Evolutionary conservation across 2,113 vertebrate genomes (phyloP), one percentile per base, ranked within the genome.

Genomic region (Morone chrysops): DNA sequence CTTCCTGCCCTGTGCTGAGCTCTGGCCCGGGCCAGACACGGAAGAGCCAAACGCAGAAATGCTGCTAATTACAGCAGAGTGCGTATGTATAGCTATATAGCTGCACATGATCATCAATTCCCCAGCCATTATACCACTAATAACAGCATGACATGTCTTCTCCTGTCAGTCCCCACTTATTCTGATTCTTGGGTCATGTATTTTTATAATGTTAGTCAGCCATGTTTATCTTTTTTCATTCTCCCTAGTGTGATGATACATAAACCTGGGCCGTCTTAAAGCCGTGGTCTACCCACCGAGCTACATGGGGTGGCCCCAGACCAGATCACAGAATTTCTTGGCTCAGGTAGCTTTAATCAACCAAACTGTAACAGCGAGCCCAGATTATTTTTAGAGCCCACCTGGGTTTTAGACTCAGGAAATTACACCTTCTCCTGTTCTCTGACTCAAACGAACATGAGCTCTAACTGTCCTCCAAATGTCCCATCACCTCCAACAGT

Each of bases 361-460:
- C n/a, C 61, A 82, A 89, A 84, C 72, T 75, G 41, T 63, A 54
- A 70, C 36, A 51, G 59, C 0, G 45, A 79, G 54, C 16, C 16
- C 31, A 60, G 57, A 78, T 87, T 90, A 88, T 92, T 91, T 90
- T 89, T 87, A 81, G 78, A 86, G 71, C 82, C 83, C 79, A 85
- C 79, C 83, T 75, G 85, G 80, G 81, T 82, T 68, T 87, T 76
- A 50, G 18, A 83, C 43, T 88, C 83, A 82, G 87, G 91, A 90
- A 93, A 90, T 92, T 82, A 71, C 91, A 92, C 83, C 86, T 85
- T 90, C 77, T 90, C 78, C 70, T 81, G 59, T 91, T 92, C 84
- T 86, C 82, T 36, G 47, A 83, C 76, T 85, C 78, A 85, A 87
- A 90, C 71, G 50, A 89, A 86, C 70, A 50, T 79, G 80, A 90